These are phyloP conservation scores for Perca fluviatilis DNA, from an alignment of 2,113 vertebrate species.

Conservation along the genomic window DNA sequence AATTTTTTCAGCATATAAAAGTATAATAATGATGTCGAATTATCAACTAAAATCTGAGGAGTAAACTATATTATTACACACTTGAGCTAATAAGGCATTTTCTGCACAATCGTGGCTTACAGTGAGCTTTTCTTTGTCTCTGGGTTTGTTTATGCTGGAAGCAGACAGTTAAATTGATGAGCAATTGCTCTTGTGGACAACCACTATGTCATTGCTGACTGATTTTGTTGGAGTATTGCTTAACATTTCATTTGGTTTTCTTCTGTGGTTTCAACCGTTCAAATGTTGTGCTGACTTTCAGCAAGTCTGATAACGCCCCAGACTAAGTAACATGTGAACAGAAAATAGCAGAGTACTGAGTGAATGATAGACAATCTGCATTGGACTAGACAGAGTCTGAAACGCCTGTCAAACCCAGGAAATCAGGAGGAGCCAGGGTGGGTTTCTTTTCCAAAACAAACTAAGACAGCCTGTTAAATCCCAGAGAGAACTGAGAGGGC, in stretches of 20 bases:
- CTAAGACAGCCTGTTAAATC: conserved; percentile 46
- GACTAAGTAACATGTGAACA: conserved; percentile 7
- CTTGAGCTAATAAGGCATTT: neutral
- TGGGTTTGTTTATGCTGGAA: neutral
- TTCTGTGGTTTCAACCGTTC: conserved; percentile 13
- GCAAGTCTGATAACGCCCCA: neutral
- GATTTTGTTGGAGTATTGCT: neutral
- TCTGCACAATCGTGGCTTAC: neutral
- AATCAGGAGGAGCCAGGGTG: conserved; percentile 16
- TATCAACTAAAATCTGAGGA: neutral
- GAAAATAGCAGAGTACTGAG: conserved; percentile 13
- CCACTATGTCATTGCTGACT: neutral
- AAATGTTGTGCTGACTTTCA: conserved; percentile 1
- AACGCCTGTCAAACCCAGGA: neutral
- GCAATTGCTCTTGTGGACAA: neutral
- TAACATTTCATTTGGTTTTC: neutral
- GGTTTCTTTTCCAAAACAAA: conserved; percentile 62
- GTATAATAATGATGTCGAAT: neutral
- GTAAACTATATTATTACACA: neutral
- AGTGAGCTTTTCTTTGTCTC: neutral
- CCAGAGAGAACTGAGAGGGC: conserved; percentile 26
- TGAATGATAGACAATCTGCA: conserved; percentile 26
- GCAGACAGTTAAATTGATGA: conserved; percentile 4
- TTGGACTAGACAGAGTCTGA: conserved; percentile 10
- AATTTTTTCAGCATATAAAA: neutral